Conservation (phyloP, 2,888 invertebrate species). For the Plagodis dolabraria region DNA sequence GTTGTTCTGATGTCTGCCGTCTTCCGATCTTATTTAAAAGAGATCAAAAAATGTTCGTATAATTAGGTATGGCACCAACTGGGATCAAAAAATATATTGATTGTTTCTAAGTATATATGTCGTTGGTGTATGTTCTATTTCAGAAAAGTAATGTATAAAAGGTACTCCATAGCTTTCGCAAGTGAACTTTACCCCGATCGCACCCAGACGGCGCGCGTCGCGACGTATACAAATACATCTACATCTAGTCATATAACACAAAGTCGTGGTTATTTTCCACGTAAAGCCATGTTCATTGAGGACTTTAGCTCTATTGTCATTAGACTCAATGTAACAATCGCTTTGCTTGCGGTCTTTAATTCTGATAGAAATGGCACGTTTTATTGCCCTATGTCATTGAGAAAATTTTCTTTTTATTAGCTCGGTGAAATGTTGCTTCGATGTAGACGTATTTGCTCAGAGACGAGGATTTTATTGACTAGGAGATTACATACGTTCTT, state of each 20-base stretch:
- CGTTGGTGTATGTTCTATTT: too few relatives aligned
- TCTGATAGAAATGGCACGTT: conserved; percentile 10
- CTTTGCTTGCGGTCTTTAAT: background rate
- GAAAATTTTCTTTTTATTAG: conserved; percentile 7
- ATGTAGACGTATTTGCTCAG: background rate
- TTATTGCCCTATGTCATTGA: conserved; percentile 13
- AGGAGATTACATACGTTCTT: background rate
- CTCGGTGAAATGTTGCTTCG: conserved; percentile 2
- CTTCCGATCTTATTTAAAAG: too few relatives aligned
- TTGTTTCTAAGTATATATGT: too few relatives aligned
- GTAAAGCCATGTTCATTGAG: conserved; percentile 41
- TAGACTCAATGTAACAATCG: conserved; percentile 5
- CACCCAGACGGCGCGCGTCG: conserved; percentile 67
- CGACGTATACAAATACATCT: conserved; percentile 53
- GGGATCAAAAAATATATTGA: too few relatives aligned
- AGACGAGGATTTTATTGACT: background rate
- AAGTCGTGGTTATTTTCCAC: conserved; percentile 62
- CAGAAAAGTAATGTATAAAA: too few relatives aligned
- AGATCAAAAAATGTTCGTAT: too few relatives aligned
- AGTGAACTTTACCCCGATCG: conserved; percentile 45
- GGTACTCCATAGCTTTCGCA: background rate
- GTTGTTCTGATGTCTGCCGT: too few relatives aligned
- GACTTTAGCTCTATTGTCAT: conserved; percentile 33
- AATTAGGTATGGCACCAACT: too few relatives aligned
- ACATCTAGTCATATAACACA: conserved; percentile 20